Conservation (phyloP, 2,888 invertebrate genomes). For the Zhuqinia jingwanae region DNA sequence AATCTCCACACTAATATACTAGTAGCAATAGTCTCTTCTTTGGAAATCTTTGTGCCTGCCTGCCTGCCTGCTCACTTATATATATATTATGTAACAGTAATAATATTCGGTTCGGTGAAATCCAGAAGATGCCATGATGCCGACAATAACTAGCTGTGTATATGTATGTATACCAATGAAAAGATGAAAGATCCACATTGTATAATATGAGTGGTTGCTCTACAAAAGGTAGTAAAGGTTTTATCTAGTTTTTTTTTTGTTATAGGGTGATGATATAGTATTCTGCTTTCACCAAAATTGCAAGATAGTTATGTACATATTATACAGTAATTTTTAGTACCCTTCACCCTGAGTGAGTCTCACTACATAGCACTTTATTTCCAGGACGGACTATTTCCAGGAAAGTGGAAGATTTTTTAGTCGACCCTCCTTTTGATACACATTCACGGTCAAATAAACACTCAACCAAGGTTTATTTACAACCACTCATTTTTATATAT, state of each 20-base stretch:
- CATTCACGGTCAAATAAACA: not conserved
- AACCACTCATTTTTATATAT: too few relatives aligned
- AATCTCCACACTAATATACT: slow-evolving; percentile 57
- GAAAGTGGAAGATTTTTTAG: not conserved
- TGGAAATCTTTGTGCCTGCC: slow-evolving; percentile 41
- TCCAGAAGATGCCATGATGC: slow-evolving; percentile 9
- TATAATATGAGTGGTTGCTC: too few relatives aligned
- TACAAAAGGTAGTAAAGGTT: too few relatives aligned
- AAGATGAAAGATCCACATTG: too few relatives aligned
- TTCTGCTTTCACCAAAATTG: not conserved
- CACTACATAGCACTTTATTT: too few relatives aligned
- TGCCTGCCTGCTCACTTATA: slow-evolving; percentile 12
- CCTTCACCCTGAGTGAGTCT: not conserved
- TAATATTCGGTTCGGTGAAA: slow-evolving; percentile 17
- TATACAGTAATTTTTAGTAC: slow-evolving; percentile 6
- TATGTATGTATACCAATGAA: too few relatives aligned
- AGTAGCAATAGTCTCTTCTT: slow-evolving; percentile 40
- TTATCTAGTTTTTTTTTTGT: too few relatives aligned
- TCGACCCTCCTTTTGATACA: not conserved
- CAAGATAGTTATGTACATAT: not conserved
- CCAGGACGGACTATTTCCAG: too few relatives aligned
- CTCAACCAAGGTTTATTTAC: too few relatives aligned
- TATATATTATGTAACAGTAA: slow-evolving; percentile 14
- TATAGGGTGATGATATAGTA: too few relatives aligned
- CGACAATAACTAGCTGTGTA: too few relatives aligned